A percentile compares a stretch with the other conserved stretches of the same genome.
Conservation (phyloP, 2,888 invertebrate species). For the Hemaris fuciformis region DNA sequence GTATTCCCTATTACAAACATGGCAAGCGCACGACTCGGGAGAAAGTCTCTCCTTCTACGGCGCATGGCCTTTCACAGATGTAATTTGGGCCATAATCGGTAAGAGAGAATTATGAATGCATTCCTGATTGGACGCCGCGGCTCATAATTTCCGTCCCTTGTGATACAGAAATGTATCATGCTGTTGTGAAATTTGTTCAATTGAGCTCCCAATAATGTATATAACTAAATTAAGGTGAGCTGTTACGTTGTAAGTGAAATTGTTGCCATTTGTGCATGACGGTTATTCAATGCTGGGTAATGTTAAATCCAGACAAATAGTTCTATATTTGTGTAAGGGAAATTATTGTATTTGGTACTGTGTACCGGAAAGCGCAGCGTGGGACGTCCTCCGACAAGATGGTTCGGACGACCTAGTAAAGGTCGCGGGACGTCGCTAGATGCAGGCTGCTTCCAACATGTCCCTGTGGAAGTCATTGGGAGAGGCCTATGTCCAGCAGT, state of each 20-base stretch:
- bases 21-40: conserved; percentile 27
- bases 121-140: conserved; percentile 40
- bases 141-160: conserved; percentile 37
- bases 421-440: no score
- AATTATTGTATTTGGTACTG: no score
- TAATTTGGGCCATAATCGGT: conserved; percentile 58
- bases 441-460: no score
- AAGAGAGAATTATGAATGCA: conserved; percentile 55
- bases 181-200: neutral
- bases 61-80: conserved; percentile 51
- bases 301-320: no score
- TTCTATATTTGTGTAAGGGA: no score
- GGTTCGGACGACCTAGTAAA: no score
- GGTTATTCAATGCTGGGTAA: neutral
- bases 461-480: no score
- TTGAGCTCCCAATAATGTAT: neutral
- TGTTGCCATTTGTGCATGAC: neutral
- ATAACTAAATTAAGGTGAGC: neutral
- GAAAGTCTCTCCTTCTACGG: conserved; percentile 58
- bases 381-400: no score
- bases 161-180: conserved; percentile 19
- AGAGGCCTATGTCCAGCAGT: no score
- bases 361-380: no score
- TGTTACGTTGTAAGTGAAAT: neutral
- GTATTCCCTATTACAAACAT: conserved; percentile 14